Conservation (phyloP, 2,888 invertebrate species). For the Ischnus inquisitorius region DNA sequence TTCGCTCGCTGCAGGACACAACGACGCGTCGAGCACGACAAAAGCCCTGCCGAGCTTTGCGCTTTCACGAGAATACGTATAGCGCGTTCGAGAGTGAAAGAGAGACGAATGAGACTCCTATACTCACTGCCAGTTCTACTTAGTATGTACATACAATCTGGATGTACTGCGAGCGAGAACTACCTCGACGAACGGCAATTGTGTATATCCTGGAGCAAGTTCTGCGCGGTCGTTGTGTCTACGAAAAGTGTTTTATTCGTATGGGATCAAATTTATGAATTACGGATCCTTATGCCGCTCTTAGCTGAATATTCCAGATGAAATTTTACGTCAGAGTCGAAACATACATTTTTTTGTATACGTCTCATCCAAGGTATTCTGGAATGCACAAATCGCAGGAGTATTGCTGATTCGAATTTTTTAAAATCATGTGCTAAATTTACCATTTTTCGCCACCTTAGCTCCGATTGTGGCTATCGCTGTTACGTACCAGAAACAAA, state of each 20-base stretch:
- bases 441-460: too few species aligned
- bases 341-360: too few species aligned
- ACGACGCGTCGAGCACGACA: constrained; percentile 3
- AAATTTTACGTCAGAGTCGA: too few species aligned
- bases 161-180: background rate
- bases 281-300: background rate
- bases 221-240: background rate
- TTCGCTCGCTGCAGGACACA: constrained; percentile 29
- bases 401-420: too few species aligned
- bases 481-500: too few species aligned
- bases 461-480: too few species aligned
- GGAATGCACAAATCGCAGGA: too few species aligned
- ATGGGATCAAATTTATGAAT: background rate
- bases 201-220: background rate
- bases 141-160: constrained; percentile 12
- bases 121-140: constrained; percentile 4
- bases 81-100: constrained; percentile 11
- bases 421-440: too few species aligned
- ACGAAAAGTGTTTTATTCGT: background rate
- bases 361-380: too few species aligned
- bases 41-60: constrained; percentile 33
- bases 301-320: too few species aligned
- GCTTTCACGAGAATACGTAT: constrained; percentile 29
- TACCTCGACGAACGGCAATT: background rate
- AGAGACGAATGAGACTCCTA: constrained; percentile 13